Evolutionary conservation across 2,113 vertebrate genomes (phyloP).

Genomic region (Dipodomys merriami): DNA sequence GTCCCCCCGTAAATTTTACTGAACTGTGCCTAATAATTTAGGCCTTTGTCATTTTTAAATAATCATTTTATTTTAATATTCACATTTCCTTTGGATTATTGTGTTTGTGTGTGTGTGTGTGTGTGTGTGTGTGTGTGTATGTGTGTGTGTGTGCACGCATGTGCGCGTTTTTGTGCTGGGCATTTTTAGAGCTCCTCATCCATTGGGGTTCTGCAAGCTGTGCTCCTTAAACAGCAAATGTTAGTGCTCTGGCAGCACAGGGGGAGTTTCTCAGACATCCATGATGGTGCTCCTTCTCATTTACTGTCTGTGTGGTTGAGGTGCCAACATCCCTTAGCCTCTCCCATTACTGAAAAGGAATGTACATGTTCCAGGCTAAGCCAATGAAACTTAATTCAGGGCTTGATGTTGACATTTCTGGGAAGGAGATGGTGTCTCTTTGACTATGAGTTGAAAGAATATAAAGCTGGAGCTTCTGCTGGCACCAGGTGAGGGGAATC

Average conservation of each 20-base stretch:
- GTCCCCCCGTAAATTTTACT: background rate
- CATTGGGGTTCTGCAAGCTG: background rate
- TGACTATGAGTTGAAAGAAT: background rate
- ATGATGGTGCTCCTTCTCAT: background rate
- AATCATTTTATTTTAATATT: background rate
- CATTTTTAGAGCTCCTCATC: conserved; percentile 9
- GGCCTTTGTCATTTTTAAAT: conserved; percentile 3
- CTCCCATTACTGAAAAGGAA: background rate
- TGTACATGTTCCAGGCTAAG: background rate
- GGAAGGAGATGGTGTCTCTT: conserved; percentile 10
- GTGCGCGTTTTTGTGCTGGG: background rate
- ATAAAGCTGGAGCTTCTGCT: background rate
- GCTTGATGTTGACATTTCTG: background rate
- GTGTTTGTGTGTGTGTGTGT: too few species aligned
- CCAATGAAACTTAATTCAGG: background rate
- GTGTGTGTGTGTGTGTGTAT: too few species aligned
- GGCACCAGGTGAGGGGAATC: background rate
- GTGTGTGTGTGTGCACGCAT: too few species aligned
- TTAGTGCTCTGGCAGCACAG: background rate
- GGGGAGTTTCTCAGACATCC: background rate
- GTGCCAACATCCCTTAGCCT: background rate
- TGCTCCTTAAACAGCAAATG: conserved; percentile 48
- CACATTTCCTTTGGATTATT: background rate
- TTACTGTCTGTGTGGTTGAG: background rate
- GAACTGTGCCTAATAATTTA: conserved; percentile 9